These are phyloP conservation scores for Pyralis farinalis DNA, from an alignment of 2,888 invertebrate genomes.

Conservation along the genomic window DNA sequence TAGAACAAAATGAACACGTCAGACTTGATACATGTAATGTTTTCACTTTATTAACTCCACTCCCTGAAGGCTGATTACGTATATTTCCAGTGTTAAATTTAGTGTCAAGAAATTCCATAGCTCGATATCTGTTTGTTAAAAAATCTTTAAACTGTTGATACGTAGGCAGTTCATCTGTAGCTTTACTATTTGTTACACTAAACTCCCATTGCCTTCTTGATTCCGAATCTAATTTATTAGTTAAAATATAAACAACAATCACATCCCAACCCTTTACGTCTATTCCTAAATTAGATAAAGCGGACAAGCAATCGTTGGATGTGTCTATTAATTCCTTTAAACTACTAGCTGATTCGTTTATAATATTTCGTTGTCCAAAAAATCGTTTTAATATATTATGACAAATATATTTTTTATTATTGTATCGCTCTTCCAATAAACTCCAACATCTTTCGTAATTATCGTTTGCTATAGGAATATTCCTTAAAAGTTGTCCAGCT, in stretches of 20 bases:
- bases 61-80: too few relatives aligned
- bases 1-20: too few relatives aligned
- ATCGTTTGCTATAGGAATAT: background rate
- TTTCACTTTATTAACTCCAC: too few relatives aligned
- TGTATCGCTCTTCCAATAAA: slow-evolving; percentile 1
- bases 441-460: slow-evolving; percentile 6
- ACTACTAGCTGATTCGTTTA: background rate
- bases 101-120: background rate
- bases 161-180: slow-evolving; percentile 4
- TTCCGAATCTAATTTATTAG: slow-evolving; percentile 11
- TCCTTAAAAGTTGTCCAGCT: background rate
- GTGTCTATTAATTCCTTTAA: slow-evolving; percentile 4
- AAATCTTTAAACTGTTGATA: slow-evolving; percentile 3
- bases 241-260: slow-evolving; percentile 5
- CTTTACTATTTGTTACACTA: background rate
- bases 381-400: slow-evolving; percentile 7
- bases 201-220: slow-evolving; percentile 9
- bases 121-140: slow-evolving; percentile 8
- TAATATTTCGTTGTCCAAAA: background rate
- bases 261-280: slow-evolving; percentile 4
- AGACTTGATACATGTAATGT: too few relatives aligned
- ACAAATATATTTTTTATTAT: slow-evolving; percentile 1
- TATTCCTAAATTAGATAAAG: background rate
- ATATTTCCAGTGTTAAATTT: too few relatives aligned
- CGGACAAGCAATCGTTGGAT: slow-evolving; percentile 1